Base-by-base conservation (phyloP, 2,113 vertebrate genomes). In the Daubentonia madagascariensis region DNA sequence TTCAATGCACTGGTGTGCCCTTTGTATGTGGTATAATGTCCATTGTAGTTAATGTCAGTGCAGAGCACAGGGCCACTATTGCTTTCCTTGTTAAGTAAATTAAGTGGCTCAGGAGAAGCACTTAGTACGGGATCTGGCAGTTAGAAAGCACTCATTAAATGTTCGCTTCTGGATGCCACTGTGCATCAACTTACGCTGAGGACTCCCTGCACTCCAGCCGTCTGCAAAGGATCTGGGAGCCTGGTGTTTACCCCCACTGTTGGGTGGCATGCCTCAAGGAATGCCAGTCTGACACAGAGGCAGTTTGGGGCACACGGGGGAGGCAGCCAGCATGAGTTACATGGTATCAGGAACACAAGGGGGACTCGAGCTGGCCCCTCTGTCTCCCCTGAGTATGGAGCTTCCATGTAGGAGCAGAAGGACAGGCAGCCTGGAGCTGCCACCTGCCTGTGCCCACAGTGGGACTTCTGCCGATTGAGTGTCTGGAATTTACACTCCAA, bases 101-200 rank as follows among this genome's bases (percentile, higher is more conserved):
- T 73, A n/a, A 68, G 63, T 89, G 88, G 72, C 70, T 73, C 84
- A 9, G 23, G 89, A n/a, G 43, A 78, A 95, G 89, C 70, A 67
- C 63, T 85, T 28, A 43, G 35, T 22, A 8, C 25, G 4, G 45
- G 30, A 20, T n/a, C 86, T 91, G 81, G 61, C 50, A 61, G 59
- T 83, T 65, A 54, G 87, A 54, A 61, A 83, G 37, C 30, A 16
- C 25, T 91, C 48, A 43, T 50, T 76, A 85, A 61, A 16, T 70
- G 45, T 59, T 72, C 6, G 0, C 59, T 75, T 95, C 67, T 57
- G 57, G 85, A n/a, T 32, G 35, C 54, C 30, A 2, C n/a, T 30
- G 9, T 16, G 28, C 28, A 2, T 16, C 43, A 5, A 28, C 65
- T 57, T 11, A 35, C 6, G 57, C 2, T 12, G 1, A 81, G 22